Base-by-base conservation (phyloP, 2,888 invertebrate species). In the Ectemnius cavifrons region DNA sequence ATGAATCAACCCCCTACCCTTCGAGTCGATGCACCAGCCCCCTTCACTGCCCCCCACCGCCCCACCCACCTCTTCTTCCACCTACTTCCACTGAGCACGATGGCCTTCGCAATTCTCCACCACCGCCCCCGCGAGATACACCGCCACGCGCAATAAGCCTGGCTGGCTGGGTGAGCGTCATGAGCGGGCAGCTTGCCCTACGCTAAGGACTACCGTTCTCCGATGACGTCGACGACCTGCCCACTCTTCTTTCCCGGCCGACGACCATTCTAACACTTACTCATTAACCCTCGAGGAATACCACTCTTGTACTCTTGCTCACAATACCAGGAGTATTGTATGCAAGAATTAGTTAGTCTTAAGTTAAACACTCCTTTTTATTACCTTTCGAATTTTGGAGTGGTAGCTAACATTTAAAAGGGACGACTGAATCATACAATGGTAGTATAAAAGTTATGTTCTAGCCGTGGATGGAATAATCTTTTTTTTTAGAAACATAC, bases 1-100 rank as follows among this genome's bases (percentile, higher is more conserved):
- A 83, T 86, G 87, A 88, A 87, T 87, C 87, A 87, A 85, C 84
- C 85, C 85, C 86, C 84, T 81, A 77, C 82, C 65, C 79, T 61
- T 56, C 79, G 73, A 77, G 77, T 73, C 82, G 79, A 83, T 72
- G 77, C 73, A 82, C 77, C 76, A 67, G 57, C 67, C 71, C 63
- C 73, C 62, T 72, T 61, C 63, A 14, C 60, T 64, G 62, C 62
- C 20, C 46, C 59, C 58, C 47, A 20, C 20, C 20, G 2, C 20
- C 20, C 20, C 23, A 23, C 23, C 23, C 23, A 23, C 23, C 23
- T 23, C 23, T 23, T 13, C 58, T 52, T 1, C 37, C 67, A 13
- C 60, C 28, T 47, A 37, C 16, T 46, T 47, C 49, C 59, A 45
- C 57, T 18, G 57, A 6, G 63, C 57, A 60, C 69, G 57, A 27